Evolutionary conservation across 2,113 vertebrate genomes (phyloP).

Genomic region (Chloropsis cyanopogon): DNA sequence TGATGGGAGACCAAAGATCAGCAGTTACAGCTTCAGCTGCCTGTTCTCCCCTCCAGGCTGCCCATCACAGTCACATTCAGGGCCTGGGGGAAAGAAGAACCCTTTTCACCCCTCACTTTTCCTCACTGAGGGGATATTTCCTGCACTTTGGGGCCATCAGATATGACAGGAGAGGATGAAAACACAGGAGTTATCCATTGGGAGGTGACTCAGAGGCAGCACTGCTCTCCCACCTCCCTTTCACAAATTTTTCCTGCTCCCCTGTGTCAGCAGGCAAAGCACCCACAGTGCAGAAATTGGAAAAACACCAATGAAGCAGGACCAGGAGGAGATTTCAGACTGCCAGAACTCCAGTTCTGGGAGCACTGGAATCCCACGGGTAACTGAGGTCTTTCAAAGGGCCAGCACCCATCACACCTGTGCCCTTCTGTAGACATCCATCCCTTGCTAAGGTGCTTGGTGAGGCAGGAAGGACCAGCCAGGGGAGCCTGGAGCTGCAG

Average conservation of each 20-base stretch:
- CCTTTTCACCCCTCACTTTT: not conserved
- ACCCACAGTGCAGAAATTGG: not conserved
- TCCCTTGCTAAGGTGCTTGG: not conserved
- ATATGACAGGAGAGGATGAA: not conserved
- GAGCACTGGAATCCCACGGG: not conserved
- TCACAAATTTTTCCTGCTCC: not conserved
- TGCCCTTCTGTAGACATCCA: not conserved
- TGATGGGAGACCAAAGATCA: not conserved
- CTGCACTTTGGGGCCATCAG: not conserved
- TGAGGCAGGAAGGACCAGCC: not conserved
- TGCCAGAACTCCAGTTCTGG: fast-evolving
- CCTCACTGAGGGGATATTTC: not conserved
- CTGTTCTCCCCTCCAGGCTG: not conserved
- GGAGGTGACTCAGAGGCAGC: not conserved
- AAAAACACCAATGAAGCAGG: not conserved
- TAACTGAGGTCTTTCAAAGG: not conserved
- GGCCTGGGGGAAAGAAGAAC: not conserved
- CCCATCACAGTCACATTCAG: fast-evolving
- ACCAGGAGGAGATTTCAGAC: not conserved
- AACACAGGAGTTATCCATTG: not conserved
- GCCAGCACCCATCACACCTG: not conserved
- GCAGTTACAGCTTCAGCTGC: not conserved
- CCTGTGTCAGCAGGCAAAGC: fast-evolving
- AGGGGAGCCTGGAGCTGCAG: not conserved
- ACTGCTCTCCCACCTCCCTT: not conserved